Conservation (phyloP, 1,140 invertebrate species). For the Antheraea pernyi region DNA sequence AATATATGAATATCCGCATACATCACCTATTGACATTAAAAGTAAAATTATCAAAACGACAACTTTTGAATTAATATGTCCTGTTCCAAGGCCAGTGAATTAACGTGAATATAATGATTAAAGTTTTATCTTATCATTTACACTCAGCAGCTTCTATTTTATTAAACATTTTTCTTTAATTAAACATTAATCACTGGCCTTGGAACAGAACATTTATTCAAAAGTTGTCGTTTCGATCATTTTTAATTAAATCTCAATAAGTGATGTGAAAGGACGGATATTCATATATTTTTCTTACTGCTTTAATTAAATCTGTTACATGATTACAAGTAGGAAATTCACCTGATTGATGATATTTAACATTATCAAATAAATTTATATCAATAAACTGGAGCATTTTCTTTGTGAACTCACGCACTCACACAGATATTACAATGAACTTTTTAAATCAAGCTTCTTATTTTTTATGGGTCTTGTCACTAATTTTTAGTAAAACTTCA, state of each 20-base stretch:
- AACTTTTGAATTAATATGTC: constrained; percentile 18
- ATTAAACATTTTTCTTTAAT: too few relatives aligned
- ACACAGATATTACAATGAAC: too few relatives aligned
- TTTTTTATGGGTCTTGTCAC: background rate
- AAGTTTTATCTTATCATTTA: too few relatives aligned
- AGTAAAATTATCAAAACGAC: background rate
- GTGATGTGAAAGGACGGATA: background rate
- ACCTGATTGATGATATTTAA: constrained; percentile 14
- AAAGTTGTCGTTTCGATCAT: background rate
- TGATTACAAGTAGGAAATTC: constrained; percentile 15
- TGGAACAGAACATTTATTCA: constrained; percentile 18
- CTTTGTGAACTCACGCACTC: too few relatives aligned
- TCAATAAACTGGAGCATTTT: constrained; percentile 12
- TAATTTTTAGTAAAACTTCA: background rate
- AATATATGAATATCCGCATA: constrained; percentile 13
- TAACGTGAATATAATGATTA: too few relatives aligned
- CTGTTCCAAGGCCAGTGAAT: constrained; percentile 14
- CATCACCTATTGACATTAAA: constrained; percentile 11
- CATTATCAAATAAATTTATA: constrained; percentile 8
- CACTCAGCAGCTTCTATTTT: too few relatives aligned
- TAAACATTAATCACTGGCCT: constrained; percentile 13
- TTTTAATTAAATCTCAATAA: background rate
- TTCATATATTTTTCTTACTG: constrained; percentile 14
- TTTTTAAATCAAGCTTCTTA: background rate
- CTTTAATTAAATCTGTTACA: constrained; percentile 16